phyloP scores from a whole-genome alignment of 2,888 invertebrate species.

The Caenorhabditis parvicauda region DNA sequence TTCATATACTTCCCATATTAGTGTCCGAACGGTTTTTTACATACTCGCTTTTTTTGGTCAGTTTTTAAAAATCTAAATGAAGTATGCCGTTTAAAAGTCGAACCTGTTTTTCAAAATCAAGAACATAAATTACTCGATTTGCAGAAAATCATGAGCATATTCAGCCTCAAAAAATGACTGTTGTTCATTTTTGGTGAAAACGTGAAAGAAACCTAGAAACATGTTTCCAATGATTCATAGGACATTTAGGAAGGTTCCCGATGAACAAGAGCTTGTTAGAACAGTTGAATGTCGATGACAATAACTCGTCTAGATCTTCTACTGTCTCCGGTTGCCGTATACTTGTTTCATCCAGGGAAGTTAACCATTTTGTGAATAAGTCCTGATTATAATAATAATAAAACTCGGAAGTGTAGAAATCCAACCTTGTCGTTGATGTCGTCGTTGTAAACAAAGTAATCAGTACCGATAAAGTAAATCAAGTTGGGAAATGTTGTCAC shows the following conservation, averaged over 20 bases:
- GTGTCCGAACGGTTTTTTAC: too few relatives aligned
- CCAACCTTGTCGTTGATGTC: conserved; percentile 20
- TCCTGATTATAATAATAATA: conserved; percentile 14
- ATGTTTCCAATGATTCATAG: conserved; percentile 23
- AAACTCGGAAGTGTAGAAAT: neutral
- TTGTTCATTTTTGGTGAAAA: too few relatives aligned
- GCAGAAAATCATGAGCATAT: neutral
- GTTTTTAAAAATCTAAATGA: too few relatives aligned
- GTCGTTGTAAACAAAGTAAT: conserved; percentile 16
- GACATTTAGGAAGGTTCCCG: conserved; percentile 20
- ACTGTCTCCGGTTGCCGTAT: conserved; percentile 14
- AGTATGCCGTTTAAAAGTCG: too few relatives aligned
- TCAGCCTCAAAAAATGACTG: neutral
- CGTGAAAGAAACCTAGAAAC: conserved; percentile 21
- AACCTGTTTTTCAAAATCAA: too few relatives aligned
- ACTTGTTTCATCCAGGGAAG: conserved; percentile 17
- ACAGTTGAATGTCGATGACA: conserved; percentile 26
- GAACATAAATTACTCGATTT: neutral
- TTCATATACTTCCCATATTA: too few relatives aligned
- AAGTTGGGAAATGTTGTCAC: conserved; percentile 16
- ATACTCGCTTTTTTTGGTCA: too few relatives aligned
- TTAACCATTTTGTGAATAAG: conserved; percentile 22
- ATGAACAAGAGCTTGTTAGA: conserved; percentile 24
- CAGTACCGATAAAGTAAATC: conserved; percentile 29
- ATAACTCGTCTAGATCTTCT: conserved; percentile 11